A percentile compares a stretch with the other conserved stretches of the same genome.
Conservation (phyloP, 2,113 vertebrate genomes). For the Pteropus alecto region DNA sequence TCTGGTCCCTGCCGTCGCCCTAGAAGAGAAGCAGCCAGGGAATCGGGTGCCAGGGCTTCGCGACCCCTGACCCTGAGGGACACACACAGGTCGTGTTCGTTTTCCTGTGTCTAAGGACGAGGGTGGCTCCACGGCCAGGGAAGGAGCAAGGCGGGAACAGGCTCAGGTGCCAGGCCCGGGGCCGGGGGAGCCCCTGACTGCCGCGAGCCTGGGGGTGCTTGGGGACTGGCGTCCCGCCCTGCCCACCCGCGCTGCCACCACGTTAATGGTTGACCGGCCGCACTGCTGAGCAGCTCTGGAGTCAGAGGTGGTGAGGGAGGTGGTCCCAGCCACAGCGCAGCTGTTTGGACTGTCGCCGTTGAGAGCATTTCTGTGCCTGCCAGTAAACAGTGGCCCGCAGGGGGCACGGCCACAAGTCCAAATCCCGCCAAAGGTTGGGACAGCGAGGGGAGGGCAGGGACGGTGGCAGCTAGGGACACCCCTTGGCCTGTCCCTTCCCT, state of each 20-base stretch:
- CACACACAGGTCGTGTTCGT: too few species aligned
- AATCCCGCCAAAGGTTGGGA: not conserved
- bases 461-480: not conserved
- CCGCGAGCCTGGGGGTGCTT: fast-evolving
- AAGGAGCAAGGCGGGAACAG: fast-evolving
- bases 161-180: fast-evolving
- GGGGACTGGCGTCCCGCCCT: not conserved
- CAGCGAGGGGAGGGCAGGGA: not conserved
- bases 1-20: not conserved
- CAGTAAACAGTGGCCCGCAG: not conserved
- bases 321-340: not conserved
- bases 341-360: not conserved
- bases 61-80: not conserved
- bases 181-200: not conserved
- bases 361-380: not conserved
- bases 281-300: not conserved
- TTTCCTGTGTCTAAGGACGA: not conserved
- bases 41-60: not conserved
- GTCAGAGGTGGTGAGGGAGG: not conserved
- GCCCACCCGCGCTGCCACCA: too few species aligned
- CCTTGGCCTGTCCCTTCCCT: too few species aligned
- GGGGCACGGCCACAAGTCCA: fast-evolving
- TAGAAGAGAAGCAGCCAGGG: not conserved
- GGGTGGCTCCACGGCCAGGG: not conserved
- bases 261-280: slow-evolving; percentile 9